Conservation (phyloP, 2,888 invertebrate genomes). For the Carcina quercana region DNA sequence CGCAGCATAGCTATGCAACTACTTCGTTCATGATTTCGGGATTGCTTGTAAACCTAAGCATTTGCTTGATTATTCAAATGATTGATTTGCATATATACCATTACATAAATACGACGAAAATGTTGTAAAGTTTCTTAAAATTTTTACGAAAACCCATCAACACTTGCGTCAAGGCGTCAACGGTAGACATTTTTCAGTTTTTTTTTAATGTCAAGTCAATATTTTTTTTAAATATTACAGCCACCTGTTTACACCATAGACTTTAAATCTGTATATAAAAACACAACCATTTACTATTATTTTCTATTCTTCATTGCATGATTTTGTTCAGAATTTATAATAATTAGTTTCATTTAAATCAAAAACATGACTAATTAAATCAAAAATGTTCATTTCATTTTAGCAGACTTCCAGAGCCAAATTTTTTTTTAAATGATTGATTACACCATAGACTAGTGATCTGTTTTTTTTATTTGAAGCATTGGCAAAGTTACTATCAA, state of each 20-base stretch:
- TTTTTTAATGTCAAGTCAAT: conserved; percentile 20
- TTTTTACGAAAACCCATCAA: conserved; percentile 28
- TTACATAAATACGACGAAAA: conserved; percentile 22
- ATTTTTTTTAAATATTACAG: not conserved
- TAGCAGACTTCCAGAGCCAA: no score
- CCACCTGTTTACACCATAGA: not conserved
- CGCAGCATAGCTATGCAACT: conserved; percentile 35
- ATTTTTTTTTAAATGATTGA: no score
- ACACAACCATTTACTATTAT: not conserved
- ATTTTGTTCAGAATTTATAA: no score
- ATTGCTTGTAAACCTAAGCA: conserved; percentile 29
- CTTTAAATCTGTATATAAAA: no score
- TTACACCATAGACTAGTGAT: no score
- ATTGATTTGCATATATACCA: conserved; percentile 22
- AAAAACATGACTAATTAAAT: no score
- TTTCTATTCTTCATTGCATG: no score
- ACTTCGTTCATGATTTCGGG: conserved; percentile 23
- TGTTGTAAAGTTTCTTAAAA: conserved; percentile 25
- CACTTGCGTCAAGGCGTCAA: conserved; percentile 61
- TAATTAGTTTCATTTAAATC: no score
- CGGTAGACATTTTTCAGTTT: conserved; percentile 43
- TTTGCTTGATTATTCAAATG: conserved; percentile 29
- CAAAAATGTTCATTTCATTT: no score
- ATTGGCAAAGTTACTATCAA: no score
- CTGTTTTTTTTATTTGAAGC: no score